Base-by-base conservation (phyloP, 23 tunicate species). In the Trididemnum clinides region DNA sequence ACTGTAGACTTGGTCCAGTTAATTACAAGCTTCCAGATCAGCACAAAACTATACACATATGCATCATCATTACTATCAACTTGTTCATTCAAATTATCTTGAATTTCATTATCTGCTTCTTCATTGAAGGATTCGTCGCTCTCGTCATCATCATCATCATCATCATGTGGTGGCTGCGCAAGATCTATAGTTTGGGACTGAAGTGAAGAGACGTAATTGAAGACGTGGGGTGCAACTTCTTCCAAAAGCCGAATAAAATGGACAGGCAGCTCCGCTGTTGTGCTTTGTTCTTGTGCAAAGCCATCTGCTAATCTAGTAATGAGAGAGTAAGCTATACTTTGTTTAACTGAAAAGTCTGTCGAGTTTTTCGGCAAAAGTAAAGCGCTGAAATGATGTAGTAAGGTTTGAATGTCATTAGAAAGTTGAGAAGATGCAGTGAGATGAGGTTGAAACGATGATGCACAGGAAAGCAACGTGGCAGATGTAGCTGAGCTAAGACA, bases 321-420 rank as follows among this genome's bases (percentile, higher is more conserved):
- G 1, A 89, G 64, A 35, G 35, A 39, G 63, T 62, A 90, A 3
- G 89, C 81, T 34, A 78, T 85, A 25, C 20, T 10, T 65, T 79
- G 86, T 7, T 62, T 28, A 5, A 51, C 33, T 33, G 39, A 84
- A 12, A 35, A 31, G 64, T 83, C 26, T 0, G 39, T n/a, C 6
- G 18, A n/a, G 34, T 29, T 38, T 4, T 34, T 57, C 36, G 86
- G 84, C 33, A 21, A 7, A 50, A 78, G 59, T 23, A 29, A 28
- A 23, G 79, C n/a, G 38, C 89, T 49, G 1, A 93, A 69, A 80
- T 88, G 84, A 74, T 93, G 64, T 0, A 93, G 26, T 23, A 93
- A 58, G 21, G 98, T 88, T 70, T 93, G 98, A 21, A 88, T 33
- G 12, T 39, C 77, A 38, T 93, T 84, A 44, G 90, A 64, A 1